Evolutionary conservation across 1,140 invertebrate species (phyloP).

Genomic region (Telenomus remus): DNA sequence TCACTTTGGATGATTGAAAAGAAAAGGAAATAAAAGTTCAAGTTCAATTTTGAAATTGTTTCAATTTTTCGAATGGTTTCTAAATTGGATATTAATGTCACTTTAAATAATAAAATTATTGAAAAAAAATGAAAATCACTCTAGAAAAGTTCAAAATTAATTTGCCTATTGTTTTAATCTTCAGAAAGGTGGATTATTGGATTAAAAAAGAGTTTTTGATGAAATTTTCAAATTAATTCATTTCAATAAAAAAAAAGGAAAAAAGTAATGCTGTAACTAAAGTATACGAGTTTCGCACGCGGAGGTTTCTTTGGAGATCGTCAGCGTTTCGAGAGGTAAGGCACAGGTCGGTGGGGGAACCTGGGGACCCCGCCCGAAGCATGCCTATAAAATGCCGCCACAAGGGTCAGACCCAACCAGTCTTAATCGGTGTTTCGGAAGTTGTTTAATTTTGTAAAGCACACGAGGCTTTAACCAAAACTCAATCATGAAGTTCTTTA

Average conservation of each 20-base stretch:
- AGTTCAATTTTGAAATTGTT: background rate
- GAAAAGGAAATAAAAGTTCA: background rate
- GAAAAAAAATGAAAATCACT: too few species aligned
- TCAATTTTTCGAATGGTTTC: too few species aligned
- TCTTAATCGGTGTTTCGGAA: conserved; percentile 68
- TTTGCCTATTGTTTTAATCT: too few species aligned
- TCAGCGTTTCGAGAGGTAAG: conserved; percentile 54
- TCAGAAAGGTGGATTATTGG: too few species aligned
- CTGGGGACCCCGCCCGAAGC: conserved; percentile 66
- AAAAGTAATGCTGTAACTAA: conserved; percentile 24
- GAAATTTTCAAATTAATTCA: too few species aligned
- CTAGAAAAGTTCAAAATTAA: too few species aligned
- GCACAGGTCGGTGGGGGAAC: conserved; percentile 45
- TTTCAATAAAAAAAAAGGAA: too few species aligned
- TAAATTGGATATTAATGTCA: too few species aligned
- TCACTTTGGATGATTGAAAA: background rate
- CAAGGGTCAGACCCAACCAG: conserved; percentile 70
- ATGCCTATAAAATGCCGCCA: conserved; percentile 70
- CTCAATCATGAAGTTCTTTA: conserved; percentile 68
- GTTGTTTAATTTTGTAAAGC: conserved; percentile 37
- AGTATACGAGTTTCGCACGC: conserved; percentile 24
- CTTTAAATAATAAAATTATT: too few species aligned
- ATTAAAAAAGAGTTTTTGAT: too few species aligned
- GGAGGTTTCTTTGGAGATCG: conserved; percentile 57
- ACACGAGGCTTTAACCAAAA: conserved; percentile 12